These are phyloP conservation scores for Scortum barcoo DNA, from an alignment of 2,113 vertebrate species.

Conservation along the genomic window DNA sequence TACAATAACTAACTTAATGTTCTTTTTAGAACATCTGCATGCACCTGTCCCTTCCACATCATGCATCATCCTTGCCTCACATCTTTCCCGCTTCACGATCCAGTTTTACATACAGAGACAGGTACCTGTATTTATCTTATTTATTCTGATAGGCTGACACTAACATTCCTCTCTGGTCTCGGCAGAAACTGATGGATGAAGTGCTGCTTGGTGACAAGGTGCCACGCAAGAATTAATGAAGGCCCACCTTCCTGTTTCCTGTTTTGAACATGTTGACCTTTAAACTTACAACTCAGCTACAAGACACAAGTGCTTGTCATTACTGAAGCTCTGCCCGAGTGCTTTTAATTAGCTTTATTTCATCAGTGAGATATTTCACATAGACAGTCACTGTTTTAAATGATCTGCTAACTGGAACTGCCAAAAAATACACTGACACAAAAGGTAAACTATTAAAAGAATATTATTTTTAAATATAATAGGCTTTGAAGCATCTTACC, in stretches of 20 bases:
- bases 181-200: conserved; percentile 88
- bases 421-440: neutral
- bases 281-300: neutral
- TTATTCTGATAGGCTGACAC: neutral
- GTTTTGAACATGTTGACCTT: neutral
- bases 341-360: neutral
- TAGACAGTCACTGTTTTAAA: neutral
- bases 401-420: neutral
- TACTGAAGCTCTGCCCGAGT: neutral
- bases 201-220: conserved; percentile 89
- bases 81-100: neutral
- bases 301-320: neutral
- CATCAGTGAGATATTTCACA: neutral
- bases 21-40: neutral
- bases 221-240: conserved; percentile 84
- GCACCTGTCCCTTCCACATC: neutral
- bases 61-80: too few species aligned
- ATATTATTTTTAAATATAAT: neutral
- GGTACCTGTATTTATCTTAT: neutral
- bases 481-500: neutral
- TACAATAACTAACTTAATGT: too few species aligned
- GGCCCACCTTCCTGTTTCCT: neutral
- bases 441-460: neutral
- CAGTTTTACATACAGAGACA: neutral
- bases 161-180: conserved; percentile 32